A percentile compares a stretch with the other conserved stretches of the same genome.
Evolutionary conservation across 2,113 vertebrate genomes (phyloP).

Genomic region (Cheirogaleus medius): DNA sequence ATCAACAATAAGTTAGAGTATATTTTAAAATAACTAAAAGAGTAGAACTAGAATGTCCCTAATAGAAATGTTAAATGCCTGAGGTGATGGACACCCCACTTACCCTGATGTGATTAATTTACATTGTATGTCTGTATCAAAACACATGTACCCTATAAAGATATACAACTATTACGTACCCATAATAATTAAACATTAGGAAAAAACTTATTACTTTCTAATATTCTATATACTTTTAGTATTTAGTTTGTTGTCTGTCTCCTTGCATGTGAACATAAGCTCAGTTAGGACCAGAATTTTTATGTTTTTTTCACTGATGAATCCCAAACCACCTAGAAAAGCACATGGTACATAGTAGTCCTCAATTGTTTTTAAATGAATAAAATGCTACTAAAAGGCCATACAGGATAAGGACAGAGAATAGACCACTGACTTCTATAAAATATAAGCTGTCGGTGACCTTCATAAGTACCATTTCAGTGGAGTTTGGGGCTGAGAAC

Average conservation of each 20-base stretch:
- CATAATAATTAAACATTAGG: too few species aligned
- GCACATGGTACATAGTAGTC: neutral
- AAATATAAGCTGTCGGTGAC: neutral
- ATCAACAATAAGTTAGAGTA: too few species aligned
- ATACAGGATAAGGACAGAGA: neutral
- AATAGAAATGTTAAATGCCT: too few species aligned
- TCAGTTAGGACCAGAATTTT: neutral
- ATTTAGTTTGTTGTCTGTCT: neutral
- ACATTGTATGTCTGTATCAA: too few species aligned
- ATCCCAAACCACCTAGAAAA: neutral
- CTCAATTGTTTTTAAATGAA: neutral
- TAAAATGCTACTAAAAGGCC: neutral
- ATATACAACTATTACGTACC: too few species aligned
- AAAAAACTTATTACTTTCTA: too few species aligned
- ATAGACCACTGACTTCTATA: neutral
- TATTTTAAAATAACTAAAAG: too few species aligned
- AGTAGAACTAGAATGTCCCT: too few species aligned
- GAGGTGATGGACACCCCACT: too few species aligned
- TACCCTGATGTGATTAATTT: too few species aligned
- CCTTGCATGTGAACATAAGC: neutral
- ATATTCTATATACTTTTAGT: neutral
- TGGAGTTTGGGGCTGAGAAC: neutral
- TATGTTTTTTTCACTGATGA: neutral
- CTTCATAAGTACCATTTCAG: neutral
- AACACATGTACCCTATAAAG: too few species aligned